Percentiles rank a stretch among this genome's conserved stretches.
phyloP scores from a whole-genome alignment of 2,888 invertebrate genomes.

The Hemaris fuciformis region DNA sequence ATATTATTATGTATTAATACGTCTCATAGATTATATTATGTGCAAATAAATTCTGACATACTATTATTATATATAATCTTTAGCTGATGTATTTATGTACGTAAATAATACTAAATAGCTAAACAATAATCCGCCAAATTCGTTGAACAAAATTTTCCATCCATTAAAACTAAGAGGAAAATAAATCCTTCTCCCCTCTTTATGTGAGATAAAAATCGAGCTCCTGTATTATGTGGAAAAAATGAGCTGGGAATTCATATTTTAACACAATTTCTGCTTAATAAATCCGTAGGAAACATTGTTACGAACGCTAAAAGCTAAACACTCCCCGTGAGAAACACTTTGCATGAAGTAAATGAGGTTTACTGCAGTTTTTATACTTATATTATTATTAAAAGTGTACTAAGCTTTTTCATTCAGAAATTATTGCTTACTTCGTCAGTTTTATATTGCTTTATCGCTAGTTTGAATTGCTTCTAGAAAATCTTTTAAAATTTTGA shows the following conservation, averaged over 20 bases:
- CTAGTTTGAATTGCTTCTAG: neutral
- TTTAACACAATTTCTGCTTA: neutral
- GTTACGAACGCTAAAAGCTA: constrained; percentile 6
- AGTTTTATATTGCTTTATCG: neutral
- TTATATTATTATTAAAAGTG: neutral
- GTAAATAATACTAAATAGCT: too few relatives aligned
- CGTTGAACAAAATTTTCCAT: neutral
- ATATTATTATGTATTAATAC: too few relatives aligned
- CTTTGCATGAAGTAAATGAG: constrained; percentile 6
- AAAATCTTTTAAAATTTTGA: neutral
- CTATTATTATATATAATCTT: too few relatives aligned
- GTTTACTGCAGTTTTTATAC: constrained; percentile 3
- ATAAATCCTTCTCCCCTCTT: neutral
- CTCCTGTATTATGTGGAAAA: neutral
- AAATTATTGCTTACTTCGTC: neutral
- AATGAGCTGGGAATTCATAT: neutral
- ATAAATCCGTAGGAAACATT: neutral
- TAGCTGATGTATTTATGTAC: too few relatives aligned
- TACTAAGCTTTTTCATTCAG: neutral
- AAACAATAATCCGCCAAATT: neutral
- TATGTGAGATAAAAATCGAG: neutral
- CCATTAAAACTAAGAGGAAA: neutral
- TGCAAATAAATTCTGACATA: too few relatives aligned
- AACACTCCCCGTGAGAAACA: constrained; percentile 7
- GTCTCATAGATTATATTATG: too few relatives aligned